Evolutionary conservation across 2,113 vertebrate species (phyloP), one percentile per base, ranked within the genome.

Genomic region (Dendrocopos noguchii): DNA sequence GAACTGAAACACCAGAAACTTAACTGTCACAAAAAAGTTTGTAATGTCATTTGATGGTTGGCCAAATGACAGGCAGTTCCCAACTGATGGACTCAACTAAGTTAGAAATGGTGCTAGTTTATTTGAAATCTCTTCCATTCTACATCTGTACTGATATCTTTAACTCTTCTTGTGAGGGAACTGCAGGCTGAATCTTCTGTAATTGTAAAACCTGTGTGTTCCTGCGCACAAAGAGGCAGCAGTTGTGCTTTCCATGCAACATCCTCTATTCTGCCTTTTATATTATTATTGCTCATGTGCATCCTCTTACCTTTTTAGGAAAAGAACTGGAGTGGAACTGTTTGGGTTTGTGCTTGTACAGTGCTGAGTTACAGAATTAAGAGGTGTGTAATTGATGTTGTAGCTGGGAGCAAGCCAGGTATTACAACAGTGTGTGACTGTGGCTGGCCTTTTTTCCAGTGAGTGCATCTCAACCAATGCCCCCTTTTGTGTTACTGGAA

Each of bases 401-500:
- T 60, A 79, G 50, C 47, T 76, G 60, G n/a, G 33, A 72, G 27
- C 3, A 3, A 65, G 18, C 15, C 29, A 20, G 2, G 0, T 28
- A 13, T 18, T 60, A 16, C 1, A 2, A 5, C 29, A 39, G 28
- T 0, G 0, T 14, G 13, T 71, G 22, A 24, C 64, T 64, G 9
- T 79, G 50, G 29, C 77, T 77, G 34, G 10, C 28, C 8, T 65
- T 42, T 22, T 63, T 25, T 24, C 31, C 59, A 28, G 2, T 44
- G 12, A 60, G 24, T 50, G 19, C 16, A 11, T 65, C 16, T 68
- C 42, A 71, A 22, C 12, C 46, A 25, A 20, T 44, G 42, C 7
- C 6, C 27, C 16, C 10, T 77, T 50, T 63, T 63, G 55, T 15
- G 63, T 88, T 80, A 77, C 29, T 16, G 31, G 29, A 72, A 29